Conservation (phyloP, 1,140 invertebrate genomes). For the Acarapis woodi region DNA sequence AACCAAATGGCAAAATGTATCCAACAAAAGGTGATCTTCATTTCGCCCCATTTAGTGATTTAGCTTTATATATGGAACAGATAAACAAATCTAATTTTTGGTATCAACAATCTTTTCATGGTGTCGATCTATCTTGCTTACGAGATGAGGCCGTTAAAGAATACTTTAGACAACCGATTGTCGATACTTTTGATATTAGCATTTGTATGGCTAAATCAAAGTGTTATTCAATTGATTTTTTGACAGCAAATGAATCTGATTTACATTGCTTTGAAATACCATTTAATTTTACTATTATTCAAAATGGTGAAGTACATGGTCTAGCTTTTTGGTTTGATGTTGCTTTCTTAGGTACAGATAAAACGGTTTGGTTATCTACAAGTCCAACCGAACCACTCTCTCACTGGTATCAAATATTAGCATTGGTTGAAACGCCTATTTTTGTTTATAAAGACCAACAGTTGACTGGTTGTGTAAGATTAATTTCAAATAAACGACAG, state of each 20-base stretch:
- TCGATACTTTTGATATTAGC: constrained; percentile 93
- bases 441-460: constrained; percentile 80
- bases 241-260: constrained; percentile 67
- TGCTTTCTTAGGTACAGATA: constrained; percentile 66
- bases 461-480: constrained; percentile 51
- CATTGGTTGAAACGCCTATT: constrained; percentile 68
- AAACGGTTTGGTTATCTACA: constrained; percentile 89
- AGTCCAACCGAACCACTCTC: constrained; percentile 91
- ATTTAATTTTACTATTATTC: constrained; percentile 63
- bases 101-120: constrained; percentile 93
- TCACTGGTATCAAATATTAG: constrained; percentile 98
- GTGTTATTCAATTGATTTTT: constrained; percentile 81
- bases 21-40: constrained; percentile 83
- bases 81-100: constrained; percentile 96
- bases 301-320: constrained; percentile 82
- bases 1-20: constrained; percentile 73
- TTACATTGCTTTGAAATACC: constrained; percentile 86
- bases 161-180: constrained; percentile 93
- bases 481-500: constrained; percentile 82
- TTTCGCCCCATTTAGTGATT: constrained; percentile 93
- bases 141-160: constrained; percentile 77
- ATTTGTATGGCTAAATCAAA: constrained; percentile 88
- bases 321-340: constrained; percentile 99
- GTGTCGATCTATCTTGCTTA: constrained; percentile 70
- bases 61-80: constrained; percentile 90